phyloP scores from a whole-genome alignment of 2,888 invertebrate genomes.

The Cinara cedri region DNA sequence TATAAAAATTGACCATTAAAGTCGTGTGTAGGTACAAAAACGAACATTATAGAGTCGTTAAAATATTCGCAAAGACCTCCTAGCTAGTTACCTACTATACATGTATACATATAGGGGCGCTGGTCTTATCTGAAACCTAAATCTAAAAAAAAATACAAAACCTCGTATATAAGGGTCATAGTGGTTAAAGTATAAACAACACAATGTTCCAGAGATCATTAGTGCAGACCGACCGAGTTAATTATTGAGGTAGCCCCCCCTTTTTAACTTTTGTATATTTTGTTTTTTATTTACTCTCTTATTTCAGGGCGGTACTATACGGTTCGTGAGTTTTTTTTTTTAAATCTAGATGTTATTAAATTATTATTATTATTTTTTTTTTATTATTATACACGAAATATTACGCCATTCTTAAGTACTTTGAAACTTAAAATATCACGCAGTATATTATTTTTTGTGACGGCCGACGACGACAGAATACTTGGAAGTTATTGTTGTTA shows the following conservation, averaged over 20 bases:
- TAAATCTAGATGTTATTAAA: background rate
- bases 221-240: conserved; percentile 20
- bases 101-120: no score
- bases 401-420: background rate
- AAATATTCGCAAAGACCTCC: conserved; percentile 24
- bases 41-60: conserved; percentile 30
- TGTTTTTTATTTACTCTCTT: conserved; percentile 38
- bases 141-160: conserved; percentile 44
- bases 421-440: background rate
- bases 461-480: no score
- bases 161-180: background rate
- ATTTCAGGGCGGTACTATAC: background rate
- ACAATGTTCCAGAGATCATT: conserved; percentile 39
- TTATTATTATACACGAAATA: no score
- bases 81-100: background rate
- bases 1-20: conserved; percentile 8
- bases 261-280: background rate
- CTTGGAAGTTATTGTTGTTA: no score
- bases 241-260: conserved; percentile 26
- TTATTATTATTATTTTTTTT: background rate
- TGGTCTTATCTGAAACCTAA: conserved; percentile 23
- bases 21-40: background rate
- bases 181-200: conserved; percentile 4
- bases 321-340: background rate
- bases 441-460: no score